A percentile compares a stretch with the other conserved stretches of the same genome.
Conservation (phyloP, 2,113 vertebrate genomes). For the Callaeas wilsoni region DNA sequence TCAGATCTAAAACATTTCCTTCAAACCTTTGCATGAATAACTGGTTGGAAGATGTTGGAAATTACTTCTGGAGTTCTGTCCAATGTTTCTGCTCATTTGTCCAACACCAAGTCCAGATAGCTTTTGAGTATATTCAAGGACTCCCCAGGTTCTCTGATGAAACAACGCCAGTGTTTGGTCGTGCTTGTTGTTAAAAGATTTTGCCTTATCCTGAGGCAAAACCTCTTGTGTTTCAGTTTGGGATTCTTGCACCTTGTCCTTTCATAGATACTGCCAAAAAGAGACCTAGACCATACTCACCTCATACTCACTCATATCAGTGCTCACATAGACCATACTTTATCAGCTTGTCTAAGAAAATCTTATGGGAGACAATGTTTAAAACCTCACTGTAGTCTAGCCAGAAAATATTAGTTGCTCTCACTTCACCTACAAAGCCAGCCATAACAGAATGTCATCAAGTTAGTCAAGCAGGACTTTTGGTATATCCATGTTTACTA, state of each 20-base stretch:
- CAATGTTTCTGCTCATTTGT: background rate
- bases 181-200: accelerated
- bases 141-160: background rate
- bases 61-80: background rate
- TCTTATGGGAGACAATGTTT: background rate
- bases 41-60: background rate
- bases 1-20: background rate
- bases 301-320: background rate
- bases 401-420: background rate
- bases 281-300: background rate
- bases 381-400: background rate
- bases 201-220: background rate
- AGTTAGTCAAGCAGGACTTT: background rate
- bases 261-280: background rate
- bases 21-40: background rate
- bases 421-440: background rate
- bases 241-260: background rate
- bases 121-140: background rate
- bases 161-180: background rate
- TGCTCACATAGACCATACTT: background rate
- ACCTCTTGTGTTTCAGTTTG: background rate
- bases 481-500: background rate
- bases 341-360: background rate
- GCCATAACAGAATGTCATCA: background rate
- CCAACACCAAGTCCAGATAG: background rate